phyloP scores from a whole-genome alignment of 2,888 invertebrate species.

The Muschampia plurimacula region DNA sequence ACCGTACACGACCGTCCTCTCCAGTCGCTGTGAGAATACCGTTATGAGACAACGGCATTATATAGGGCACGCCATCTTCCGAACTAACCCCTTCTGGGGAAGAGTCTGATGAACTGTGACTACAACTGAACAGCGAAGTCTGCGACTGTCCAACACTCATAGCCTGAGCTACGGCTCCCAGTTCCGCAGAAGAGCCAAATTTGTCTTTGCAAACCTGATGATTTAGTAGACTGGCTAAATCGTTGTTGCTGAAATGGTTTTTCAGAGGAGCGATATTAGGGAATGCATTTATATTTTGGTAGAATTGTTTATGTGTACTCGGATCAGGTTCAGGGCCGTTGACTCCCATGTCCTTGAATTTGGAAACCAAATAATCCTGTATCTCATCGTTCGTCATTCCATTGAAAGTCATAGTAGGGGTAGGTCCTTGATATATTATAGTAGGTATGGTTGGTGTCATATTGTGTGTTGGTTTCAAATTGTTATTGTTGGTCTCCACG shows the following conservation, averaged over 20 bases:
- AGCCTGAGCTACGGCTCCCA: slow-evolving; percentile 60
- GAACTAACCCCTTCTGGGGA: slow-evolving; percentile 71
- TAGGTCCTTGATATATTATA: slow-evolving; percentile 52
- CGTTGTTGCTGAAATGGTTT: slow-evolving; percentile 68
- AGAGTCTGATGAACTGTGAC: slow-evolving; percentile 80
- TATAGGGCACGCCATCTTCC: slow-evolving; percentile 84
- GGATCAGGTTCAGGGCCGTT: slow-evolving; percentile 53
- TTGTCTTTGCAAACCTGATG: slow-evolving; percentile 60
- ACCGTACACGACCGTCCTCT: slow-evolving; percentile 85
- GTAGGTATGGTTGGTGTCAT: slow-evolving; percentile 50
- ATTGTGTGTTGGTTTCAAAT: slow-evolving; percentile 60
- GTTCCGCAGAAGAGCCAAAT: slow-evolving; percentile 57
- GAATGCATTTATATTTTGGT: slow-evolving; percentile 75
- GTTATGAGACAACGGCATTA: slow-evolving; percentile 88
- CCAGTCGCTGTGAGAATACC: slow-evolving; percentile 87
- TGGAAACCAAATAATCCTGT: slow-evolving; percentile 71
- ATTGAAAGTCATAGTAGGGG: slow-evolving; percentile 61
- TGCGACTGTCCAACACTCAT: slow-evolving; percentile 73
- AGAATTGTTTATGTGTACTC: slow-evolving; percentile 70
- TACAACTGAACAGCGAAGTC: slow-evolving; percentile 67
- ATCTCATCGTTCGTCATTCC: slow-evolving; percentile 75
- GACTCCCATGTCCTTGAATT: slow-evolving; percentile 71
- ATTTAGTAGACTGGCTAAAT: slow-evolving; percentile 63
- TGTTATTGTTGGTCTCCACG: slow-evolving; percentile 69
- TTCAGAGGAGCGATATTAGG: slow-evolving; percentile 73